These are phyloP conservation scores for Microplitis manilae DNA, from an alignment of 2,888 invertebrate genomes.

Conservation along the genomic window DNA sequence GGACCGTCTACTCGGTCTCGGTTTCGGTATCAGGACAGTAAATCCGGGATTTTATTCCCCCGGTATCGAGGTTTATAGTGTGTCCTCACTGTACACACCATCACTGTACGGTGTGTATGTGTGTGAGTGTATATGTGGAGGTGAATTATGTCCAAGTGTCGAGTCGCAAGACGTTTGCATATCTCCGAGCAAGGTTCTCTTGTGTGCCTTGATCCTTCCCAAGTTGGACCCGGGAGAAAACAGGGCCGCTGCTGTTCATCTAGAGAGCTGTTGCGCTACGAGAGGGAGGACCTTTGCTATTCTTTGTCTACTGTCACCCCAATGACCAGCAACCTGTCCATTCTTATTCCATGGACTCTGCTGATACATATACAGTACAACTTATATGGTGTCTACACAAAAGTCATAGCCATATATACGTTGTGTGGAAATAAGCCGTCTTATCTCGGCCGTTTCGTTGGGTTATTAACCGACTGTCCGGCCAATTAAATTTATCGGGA, in stretches of 20 bases:
- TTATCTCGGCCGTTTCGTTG: constrained; percentile 47
- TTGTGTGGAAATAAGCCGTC: constrained; percentile 32
- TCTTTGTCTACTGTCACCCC: constrained; percentile 56
- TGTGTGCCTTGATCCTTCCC: constrained; percentile 43
- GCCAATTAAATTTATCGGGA: constrained; percentile 61
- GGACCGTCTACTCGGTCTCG: constrained; percentile 51
- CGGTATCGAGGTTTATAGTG: constrained; percentile 71
- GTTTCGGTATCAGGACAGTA: constrained; percentile 68
- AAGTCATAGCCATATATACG: constrained; percentile 14
- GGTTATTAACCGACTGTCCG: constrained; percentile 63
- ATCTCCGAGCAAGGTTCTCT: constrained; percentile 60
- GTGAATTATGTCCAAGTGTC: constrained; percentile 68
- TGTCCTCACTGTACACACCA: constrained; percentile 61
- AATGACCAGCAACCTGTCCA: constrained; percentile 31
- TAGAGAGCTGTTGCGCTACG: no score
- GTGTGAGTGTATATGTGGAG: constrained; percentile 48
- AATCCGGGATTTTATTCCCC: constrained; percentile 71
- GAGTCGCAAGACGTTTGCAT: constrained; percentile 66
- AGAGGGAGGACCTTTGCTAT: constrained; percentile 18
- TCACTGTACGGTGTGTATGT: constrained; percentile 37
- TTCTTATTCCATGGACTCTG: constrained; percentile 18
- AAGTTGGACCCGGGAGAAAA: constrained; percentile 37
- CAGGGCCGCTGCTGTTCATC: neutral
- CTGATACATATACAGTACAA: neutral
- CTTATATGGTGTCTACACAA: constrained; percentile 5